Base-by-base conservation (phyloP, 2,113 vertebrate species). In the Penelope pileata region DNA sequence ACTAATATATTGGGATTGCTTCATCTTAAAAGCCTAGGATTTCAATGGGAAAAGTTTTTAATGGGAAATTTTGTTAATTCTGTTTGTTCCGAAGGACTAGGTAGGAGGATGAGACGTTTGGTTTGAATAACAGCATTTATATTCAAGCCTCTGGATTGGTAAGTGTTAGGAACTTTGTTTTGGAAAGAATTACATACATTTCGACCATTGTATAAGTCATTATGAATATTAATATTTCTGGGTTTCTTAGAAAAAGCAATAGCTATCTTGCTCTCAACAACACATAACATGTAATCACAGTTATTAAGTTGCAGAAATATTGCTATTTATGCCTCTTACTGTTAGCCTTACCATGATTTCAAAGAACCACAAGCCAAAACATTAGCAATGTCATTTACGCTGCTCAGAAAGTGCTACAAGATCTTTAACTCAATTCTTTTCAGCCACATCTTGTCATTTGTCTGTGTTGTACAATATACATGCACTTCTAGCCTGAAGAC, bases 341-440 rank as follows among this genome's bases (percentile, higher is more conserved):
- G 21, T 59, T 84, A 75, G 59, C 50, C 82, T 93, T 86, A 51
- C 38, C 22, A 18, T 63, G 38, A n/a, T 83, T 93, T 86, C 59
- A 90, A 63, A 53, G 6, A 40, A 64, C 47, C 64, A 26, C 64
- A 77, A 72, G 38, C 54, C 78, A 80, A 34, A 83, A 47, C 27
- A 30, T 58, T 93, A 77, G 16, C 47, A 53, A 32, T 63, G 66
- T 68, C 17, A 59, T 83, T 94, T 59, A 50, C 19, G 34, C 34
- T 68, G 62, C 50, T 86, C 51, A 90, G 56, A 83, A 93, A 86
- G 88, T 23, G 34, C 72, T 59, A 19, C 50, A 54, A 84, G 29
- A 48, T 87, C 67, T 92, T 85, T 54, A 83, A 83, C 51, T 77
- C 73, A 53, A 32, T 80, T 96, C 47, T 59, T 86, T 50, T 80